These are phyloP conservation scores for Protophormia terraenovae DNA, from an alignment of 2,888 invertebrate genomes.

Conservation along the genomic window DNA sequence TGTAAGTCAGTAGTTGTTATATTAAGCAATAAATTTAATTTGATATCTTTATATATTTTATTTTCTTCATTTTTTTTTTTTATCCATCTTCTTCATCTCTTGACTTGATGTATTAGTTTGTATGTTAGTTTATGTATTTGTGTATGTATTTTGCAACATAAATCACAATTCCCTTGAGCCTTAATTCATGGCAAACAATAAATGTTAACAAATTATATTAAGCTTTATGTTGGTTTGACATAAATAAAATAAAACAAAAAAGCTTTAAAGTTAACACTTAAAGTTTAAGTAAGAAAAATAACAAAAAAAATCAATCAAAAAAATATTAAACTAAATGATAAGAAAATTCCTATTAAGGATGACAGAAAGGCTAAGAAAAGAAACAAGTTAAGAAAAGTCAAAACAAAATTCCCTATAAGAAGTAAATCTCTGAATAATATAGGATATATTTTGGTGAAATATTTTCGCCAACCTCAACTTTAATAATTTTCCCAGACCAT, in stretches of 20 bases:
- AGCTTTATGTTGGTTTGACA: background rate
- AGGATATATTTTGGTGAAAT: background rate
- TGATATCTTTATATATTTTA: constrained; percentile 70
- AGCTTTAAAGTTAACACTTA: constrained; percentile 34
- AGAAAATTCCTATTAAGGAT: background rate
- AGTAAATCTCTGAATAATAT: too few relatives aligned
- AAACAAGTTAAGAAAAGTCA: background rate
- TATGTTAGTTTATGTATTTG: constrained; percentile 32
- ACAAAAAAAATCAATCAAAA: background rate
- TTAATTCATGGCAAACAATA: constrained; percentile 49
- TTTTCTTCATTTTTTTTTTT: background rate
- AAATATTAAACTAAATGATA: background rate
- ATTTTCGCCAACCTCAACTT: too few relatives aligned
- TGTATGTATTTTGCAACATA: constrained; percentile 71
- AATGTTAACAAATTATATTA: constrained; percentile 64
- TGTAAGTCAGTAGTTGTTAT: constrained; percentile 50
- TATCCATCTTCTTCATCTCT: too few relatives aligned
- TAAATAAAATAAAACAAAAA: too few relatives aligned
- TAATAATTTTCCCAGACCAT: too few relatives aligned
- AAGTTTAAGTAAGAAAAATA: background rate
- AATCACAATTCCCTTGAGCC: constrained; percentile 73
- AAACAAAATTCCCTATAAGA: too few relatives aligned
- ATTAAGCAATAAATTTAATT: constrained; percentile 75
- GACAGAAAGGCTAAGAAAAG: background rate
- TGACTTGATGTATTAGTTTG: constrained; percentile 19